Conservation (phyloP, 2,797 vertebrate genomes). For the Myotis planiceps region DNA sequence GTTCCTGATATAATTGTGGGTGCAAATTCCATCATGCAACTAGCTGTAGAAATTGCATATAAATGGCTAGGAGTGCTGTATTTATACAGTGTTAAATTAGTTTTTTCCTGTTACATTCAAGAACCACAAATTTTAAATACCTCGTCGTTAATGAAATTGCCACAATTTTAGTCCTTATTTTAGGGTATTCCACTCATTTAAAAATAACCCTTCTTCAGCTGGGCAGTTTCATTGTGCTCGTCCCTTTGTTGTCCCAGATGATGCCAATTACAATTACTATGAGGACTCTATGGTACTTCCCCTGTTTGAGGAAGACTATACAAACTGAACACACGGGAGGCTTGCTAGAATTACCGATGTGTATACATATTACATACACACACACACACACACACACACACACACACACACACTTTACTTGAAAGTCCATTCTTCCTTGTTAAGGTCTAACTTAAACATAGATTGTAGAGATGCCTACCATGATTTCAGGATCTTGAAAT, state of each 20-base stretch:
- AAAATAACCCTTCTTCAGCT: slow-evolving; percentile 61
- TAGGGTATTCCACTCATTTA: slow-evolving; percentile 63
- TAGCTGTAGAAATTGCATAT: background rate
- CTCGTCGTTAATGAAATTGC: slow-evolving; percentile 70
- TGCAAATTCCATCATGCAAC: background rate
- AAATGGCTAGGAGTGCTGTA: background rate
- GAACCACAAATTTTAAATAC: slow-evolving; percentile 73
- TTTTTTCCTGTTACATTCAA: slow-evolving; percentile 69
- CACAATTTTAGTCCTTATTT: slow-evolving; percentile 64
- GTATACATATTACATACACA: background rate
- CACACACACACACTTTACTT: background rate
- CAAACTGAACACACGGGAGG: background rate
- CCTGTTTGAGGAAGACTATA: slow-evolving; percentile 4
- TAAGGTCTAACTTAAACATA: background rate
- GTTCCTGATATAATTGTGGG: background rate
- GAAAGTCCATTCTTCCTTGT: background rate
- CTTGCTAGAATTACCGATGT: slow-evolving; percentile 36
- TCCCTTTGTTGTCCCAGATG: slow-evolving; percentile 65
- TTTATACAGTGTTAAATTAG: background rate
- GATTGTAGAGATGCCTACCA: background rate
- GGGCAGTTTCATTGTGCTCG: slow-evolving; percentile 47
- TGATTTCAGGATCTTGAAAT: background rate
- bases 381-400: background rate
- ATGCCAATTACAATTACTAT: slow-evolving; percentile 59
- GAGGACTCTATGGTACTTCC: slow-evolving; percentile 32